Evolutionary conservation across 2,888 invertebrate genomes (phyloP).

Genomic region (Brachypalpus laphriformis): DNA sequence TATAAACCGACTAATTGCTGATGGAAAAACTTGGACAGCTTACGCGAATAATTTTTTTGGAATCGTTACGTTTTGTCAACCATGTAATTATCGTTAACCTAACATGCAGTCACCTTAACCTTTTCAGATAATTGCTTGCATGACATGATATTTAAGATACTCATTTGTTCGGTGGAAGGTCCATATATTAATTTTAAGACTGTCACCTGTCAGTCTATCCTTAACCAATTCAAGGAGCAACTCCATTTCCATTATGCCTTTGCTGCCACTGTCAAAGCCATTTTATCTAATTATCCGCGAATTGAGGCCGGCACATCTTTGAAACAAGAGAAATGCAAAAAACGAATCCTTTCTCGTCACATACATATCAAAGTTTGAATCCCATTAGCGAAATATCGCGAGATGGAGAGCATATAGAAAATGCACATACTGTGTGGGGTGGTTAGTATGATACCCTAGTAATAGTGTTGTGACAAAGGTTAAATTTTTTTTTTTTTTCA

Average conservation of each 20-base stretch:
- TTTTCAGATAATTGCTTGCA: no score
- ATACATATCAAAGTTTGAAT: background rate
- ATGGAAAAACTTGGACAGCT: no score
- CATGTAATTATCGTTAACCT: no score
- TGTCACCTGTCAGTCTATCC: background rate
- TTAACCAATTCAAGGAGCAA: background rate
- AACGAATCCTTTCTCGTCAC: background rate
- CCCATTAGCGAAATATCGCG: background rate
- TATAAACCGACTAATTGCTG: no score
- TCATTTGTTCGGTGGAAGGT: no score
- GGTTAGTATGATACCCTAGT: no score
- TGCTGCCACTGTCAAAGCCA: conserved; percentile 8
- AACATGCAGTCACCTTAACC: background rate
- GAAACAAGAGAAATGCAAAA: background rate
- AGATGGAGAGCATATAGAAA: background rate
- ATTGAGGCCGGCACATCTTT: background rate
- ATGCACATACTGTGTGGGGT: no score
- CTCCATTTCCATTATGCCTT: background rate
- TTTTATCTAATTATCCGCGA: conserved; percentile 22
- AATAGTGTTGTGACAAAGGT: no score
- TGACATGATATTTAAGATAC: no score
- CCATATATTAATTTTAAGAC: background rate
- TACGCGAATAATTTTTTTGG: no score
- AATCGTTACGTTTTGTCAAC: no score
- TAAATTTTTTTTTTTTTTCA: no score